These are phyloP conservation scores for Agriopis marginaria DNA, from an alignment of 2,888 invertebrate genomes.

Conservation along the genomic window DNA sequence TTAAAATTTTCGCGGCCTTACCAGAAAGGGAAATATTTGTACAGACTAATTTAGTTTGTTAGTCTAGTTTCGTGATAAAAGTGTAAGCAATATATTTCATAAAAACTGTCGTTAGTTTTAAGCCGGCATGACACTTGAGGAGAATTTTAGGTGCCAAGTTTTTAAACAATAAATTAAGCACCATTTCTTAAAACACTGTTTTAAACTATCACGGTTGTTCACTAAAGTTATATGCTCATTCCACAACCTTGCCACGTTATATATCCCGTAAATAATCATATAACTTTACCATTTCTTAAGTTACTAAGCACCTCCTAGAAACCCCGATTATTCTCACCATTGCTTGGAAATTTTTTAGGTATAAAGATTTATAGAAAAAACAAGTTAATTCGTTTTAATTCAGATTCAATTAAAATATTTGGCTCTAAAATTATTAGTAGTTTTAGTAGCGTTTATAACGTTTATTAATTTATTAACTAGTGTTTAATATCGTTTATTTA, in stretches of 20 bases:
- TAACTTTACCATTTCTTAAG: not conserved
- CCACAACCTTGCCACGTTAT: too few species aligned
- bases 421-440: not conserved
- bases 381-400: too few species aligned
- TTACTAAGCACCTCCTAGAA: not conserved
- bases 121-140: not conserved
- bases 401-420: too few species aligned
- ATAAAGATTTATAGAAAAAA: too few species aligned
- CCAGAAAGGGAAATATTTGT: conserved; percentile 15
- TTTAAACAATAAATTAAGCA: not conserved
- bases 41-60: conserved; percentile 1
- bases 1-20: conserved; percentile 30
- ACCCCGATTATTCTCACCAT: not conserved
- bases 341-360: too few species aligned
- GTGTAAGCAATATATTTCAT: not conserved
- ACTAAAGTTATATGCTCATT: too few species aligned
- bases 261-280: too few species aligned
- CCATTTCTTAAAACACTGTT: too few species aligned
- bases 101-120: not conserved
- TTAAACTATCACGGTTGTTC: too few species aligned
- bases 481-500: conserved; percentile 23
- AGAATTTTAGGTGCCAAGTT: not conserved
- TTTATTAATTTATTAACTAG: not conserved
- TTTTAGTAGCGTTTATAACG: not conserved
- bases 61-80: not conserved